Conservation (phyloP, 2,113 vertebrate species). For the Poecilia latipinna region DNA sequence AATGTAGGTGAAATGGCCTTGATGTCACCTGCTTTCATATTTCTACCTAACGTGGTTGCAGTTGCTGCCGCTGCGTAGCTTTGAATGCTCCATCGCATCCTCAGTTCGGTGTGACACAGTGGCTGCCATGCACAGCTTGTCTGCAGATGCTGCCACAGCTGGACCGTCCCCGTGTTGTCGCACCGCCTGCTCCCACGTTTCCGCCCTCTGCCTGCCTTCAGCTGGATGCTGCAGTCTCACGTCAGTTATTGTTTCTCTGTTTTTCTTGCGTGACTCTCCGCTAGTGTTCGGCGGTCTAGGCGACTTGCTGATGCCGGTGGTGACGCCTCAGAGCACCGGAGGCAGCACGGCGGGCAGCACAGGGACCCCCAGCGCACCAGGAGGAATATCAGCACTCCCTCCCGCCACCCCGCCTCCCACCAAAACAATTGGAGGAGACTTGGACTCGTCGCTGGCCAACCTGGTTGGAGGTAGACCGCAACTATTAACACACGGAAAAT, state of each 20-base stretch:
- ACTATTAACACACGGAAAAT: background rate
- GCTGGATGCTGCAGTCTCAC: constrained; percentile 20
- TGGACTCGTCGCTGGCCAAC: constrained; percentile 95
- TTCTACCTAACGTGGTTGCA: constrained; percentile 7
- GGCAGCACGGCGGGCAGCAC: constrained; percentile 74
- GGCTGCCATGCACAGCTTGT: constrained; percentile 49
- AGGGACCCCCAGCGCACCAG: constrained; percentile 51
- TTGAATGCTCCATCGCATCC: constrained; percentile 28
- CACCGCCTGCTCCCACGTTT: constrained; percentile 16
- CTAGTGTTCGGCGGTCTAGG: constrained; percentile 96
- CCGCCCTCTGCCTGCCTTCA: constrained; percentile 17
- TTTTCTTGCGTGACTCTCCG: constrained; percentile 10
- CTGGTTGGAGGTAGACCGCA: constrained; percentile 91
- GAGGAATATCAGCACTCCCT: constrained; percentile 70
- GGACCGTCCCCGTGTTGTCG: constrained; percentile 14
- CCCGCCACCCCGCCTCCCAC: constrained; percentile 64
- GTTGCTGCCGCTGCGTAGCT: constrained; percentile 9
- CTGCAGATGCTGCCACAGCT: constrained; percentile 11
- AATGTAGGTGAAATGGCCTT: constrained; percentile 17
- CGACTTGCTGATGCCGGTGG: constrained; percentile 94
- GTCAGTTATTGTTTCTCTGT: constrained; percentile 47
- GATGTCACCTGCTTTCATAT: constrained; percentile 42
- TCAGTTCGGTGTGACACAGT: constrained; percentile 14
- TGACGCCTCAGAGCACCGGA: constrained; percentile 90
- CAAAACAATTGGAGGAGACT: constrained; percentile 91